phyloP scores from a whole-genome alignment of 2,113 vertebrate species.

The Maccullochella peelii region DNA sequence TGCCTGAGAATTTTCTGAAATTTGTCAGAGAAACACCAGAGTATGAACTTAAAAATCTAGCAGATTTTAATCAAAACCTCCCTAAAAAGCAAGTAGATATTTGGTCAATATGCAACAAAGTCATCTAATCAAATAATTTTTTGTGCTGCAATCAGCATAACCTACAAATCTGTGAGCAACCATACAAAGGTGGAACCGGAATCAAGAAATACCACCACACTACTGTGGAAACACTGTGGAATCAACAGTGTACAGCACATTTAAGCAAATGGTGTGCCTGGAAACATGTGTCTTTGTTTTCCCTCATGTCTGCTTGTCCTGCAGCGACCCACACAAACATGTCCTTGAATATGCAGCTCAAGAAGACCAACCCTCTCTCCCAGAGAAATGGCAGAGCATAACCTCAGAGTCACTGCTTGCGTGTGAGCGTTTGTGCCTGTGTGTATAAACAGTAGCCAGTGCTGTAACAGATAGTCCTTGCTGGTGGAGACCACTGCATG shows the following conservation, averaged over 20 bases:
- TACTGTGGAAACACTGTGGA: background rate
- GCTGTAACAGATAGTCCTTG: conserved; percentile 44
- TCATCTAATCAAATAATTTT: background rate
- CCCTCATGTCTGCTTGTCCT: conserved; percentile 11
- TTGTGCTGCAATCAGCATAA: background rate
- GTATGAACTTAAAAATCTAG: background rate
- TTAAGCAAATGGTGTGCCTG: background rate
- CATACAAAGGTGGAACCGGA: background rate
- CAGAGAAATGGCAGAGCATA: conserved; percentile 16
- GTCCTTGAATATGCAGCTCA: conserved; percentile 41
- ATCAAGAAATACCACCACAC: background rate
- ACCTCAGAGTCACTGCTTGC: conserved; percentile 13
- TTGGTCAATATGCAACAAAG: background rate
- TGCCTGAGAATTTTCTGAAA: background rate
- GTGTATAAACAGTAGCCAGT: conserved; percentile 20
- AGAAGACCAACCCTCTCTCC: background rate
- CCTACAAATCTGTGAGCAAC: background rate
- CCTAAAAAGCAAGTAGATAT: background rate
- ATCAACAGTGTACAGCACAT: background rate
- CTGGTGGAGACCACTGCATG: conserved; percentile 54
- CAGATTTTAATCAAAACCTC: background rate
- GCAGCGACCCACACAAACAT: conserved; percentile 17
- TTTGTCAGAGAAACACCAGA: too few species aligned
- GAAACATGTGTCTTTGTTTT: background rate
- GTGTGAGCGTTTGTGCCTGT: conserved; percentile 4